These are phyloP conservation scores for Australoheros scitulus DNA, from an alignment of 2,113 vertebrate species.

Conservation along the genomic window DNA sequence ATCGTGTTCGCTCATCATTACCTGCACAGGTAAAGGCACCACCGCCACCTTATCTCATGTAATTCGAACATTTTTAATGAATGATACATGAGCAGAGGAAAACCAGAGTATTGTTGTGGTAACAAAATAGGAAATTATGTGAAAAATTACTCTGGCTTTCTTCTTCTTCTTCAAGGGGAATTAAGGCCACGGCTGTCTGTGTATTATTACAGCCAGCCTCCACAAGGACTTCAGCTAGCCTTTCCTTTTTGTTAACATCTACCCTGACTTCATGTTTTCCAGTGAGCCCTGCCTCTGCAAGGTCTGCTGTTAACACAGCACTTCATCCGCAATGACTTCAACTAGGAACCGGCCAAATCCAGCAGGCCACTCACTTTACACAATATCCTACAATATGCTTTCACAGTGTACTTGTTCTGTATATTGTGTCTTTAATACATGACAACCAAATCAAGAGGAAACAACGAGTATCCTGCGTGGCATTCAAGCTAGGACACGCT, in stretches of 20 bases:
- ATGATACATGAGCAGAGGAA: slow-evolving; percentile 21
- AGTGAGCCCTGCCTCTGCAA: slow-evolving; percentile 66
- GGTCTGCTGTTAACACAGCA: slow-evolving; percentile 51
- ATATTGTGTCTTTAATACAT: slow-evolving; percentile 1
- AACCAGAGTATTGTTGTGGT: slow-evolving; percentile 19
- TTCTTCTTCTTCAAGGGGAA: slow-evolving; percentile 32
- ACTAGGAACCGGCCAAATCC: slow-evolving; percentile 32
- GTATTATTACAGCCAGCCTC: slow-evolving; percentile 61
- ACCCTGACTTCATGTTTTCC: slow-evolving; percentile 83
- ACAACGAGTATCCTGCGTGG: slow-evolving; percentile 30
- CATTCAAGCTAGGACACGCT: slow-evolving; percentile 30
- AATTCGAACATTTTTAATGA: slow-evolving; percentile 3
- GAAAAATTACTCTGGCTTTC: neutral
- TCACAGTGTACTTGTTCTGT: neutral
- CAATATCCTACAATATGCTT: slow-evolving; percentile 25
- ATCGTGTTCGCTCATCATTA: slow-evolving; percentile 16
- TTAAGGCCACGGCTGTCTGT: slow-evolving; percentile 36
- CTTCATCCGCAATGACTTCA: slow-evolving; percentile 62
- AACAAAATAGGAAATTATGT: slow-evolving; percentile 4
- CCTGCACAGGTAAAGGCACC: slow-evolving; percentile 16
- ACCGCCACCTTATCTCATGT: neutral
- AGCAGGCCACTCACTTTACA: slow-evolving; percentile 43
- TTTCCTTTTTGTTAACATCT: slow-evolving; percentile 75
- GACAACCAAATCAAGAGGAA: slow-evolving; percentile 21
- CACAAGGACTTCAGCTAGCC: slow-evolving; percentile 36